A percentile compares a stretch with the other conserved stretches of the same genome.
Evolutionary conservation across 2,797 vertebrate species (phyloP).

Genomic region (Aldrovandia affinis): DNA sequence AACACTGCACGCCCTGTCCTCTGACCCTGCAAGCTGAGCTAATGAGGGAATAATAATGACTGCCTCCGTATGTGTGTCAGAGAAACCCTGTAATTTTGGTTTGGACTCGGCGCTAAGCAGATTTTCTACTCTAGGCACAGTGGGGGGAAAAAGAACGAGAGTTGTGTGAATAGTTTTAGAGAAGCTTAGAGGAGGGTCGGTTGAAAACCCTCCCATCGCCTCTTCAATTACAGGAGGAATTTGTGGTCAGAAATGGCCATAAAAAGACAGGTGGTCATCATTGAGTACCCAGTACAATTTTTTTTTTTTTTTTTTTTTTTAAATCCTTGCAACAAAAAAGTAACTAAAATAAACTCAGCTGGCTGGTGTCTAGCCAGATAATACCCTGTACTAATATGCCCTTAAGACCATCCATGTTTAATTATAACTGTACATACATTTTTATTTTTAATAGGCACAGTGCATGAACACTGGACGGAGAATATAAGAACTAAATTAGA

Average conservation of each 20-base stretch:
- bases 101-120: constrained; percentile 6
- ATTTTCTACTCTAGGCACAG: neutral
- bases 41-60: constrained; percentile 12
- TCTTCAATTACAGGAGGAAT: neutral
- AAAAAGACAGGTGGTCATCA: constrained; percentile 40
- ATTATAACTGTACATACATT: constrained; percentile 40
- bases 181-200: neutral
- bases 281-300: constrained; percentile 11
- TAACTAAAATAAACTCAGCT: constrained; percentile 49
- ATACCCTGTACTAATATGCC: constrained; percentile 40
- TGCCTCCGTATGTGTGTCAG: neutral
- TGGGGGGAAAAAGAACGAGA: neutral
- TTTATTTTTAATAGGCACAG: constrained; percentile 23
- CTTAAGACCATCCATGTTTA: constrained; percentile 44
- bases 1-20: neutral
- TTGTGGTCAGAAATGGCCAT: constrained; percentile 9
- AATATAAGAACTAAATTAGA: constrained; percentile 44
- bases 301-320: no score
- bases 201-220: neutral
- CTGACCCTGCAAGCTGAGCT: neutral
- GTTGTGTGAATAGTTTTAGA: neutral
- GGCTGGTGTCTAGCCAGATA: constrained; percentile 47
- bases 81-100: neutral
- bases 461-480: constrained; percentile 28
- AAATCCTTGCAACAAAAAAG: constrained; percentile 18